These are phyloP conservation scores for Sciurus niger DNA, from an alignment of 2,113 vertebrate species.

Conservation along the genomic window DNA sequence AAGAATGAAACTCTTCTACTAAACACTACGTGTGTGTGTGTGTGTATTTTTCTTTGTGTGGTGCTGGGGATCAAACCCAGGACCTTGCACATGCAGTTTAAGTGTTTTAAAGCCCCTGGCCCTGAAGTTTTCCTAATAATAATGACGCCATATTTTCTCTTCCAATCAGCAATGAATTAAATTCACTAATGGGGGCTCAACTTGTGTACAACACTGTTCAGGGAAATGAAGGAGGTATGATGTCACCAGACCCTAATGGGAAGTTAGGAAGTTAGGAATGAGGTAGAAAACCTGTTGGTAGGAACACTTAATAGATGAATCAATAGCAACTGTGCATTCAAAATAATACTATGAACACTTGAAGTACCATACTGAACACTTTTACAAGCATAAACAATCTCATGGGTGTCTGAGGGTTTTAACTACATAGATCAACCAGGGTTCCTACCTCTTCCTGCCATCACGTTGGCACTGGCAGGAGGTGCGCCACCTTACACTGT, in stretches of 20 bases:
- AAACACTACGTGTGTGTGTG: neutral
- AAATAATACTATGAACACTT: constrained; percentile 3
- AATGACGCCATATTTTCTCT: neutral
- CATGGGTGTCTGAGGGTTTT: neutral
- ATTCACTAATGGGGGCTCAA: neutral
- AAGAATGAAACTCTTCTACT: constrained; percentile 22
- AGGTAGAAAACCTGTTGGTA: neutral
- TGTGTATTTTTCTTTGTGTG: neutral
- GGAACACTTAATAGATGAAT: neutral
- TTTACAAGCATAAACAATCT: neutral
- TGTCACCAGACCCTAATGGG: too few species aligned
- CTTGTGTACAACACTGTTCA: neutral
- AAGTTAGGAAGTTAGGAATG: too few species aligned
- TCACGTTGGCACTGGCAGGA: neutral
- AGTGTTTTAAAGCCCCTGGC: neutral
- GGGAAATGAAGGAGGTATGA: neutral
- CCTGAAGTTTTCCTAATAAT: neutral
- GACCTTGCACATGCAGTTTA: neutral
- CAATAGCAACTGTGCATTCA: neutral
- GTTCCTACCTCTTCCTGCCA: neutral
- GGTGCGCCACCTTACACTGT: neutral
- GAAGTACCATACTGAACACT: neutral
- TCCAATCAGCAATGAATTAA: neutral
- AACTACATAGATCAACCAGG: neutral
- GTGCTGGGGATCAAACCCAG: neutral